Percentiles rank a stretch among this genome's conserved stretches.
Conservation (phyloP, 2,888 invertebrate species). For the Chrysodeixis includens region DNA sequence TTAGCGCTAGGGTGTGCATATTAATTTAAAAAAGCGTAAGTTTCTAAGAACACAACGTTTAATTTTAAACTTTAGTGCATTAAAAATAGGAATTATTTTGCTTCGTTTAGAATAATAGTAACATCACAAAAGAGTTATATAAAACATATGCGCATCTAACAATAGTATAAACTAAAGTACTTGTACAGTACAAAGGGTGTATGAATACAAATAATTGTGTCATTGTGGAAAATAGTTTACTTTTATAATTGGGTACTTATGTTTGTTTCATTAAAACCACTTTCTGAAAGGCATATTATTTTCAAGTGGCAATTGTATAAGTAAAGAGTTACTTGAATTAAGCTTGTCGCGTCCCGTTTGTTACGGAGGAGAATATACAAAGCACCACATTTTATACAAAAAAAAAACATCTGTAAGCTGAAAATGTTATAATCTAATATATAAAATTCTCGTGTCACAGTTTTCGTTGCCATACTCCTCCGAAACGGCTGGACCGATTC, state of each 20-base stretch:
- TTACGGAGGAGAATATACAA: neutral
- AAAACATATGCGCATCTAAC: constrained; percentile 78
- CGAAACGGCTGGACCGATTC: too few species aligned
- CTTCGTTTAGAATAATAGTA: constrained; percentile 17
- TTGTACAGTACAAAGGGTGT: constrained; percentile 58
- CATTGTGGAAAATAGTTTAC: constrained; percentile 66
- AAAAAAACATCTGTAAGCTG: too few species aligned
- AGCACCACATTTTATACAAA: too few species aligned
- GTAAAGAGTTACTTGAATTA: constrained; percentile 35
- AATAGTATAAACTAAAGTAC: constrained; percentile 69
- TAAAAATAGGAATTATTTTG: neutral
- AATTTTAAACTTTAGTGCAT: neutral
- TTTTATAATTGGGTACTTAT: constrained; percentile 65
- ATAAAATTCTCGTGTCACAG: too few species aligned
- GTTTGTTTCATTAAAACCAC: constrained; percentile 61
- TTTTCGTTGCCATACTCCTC: too few species aligned
- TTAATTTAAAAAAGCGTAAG: neutral
- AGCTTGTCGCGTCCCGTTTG: constrained; percentile 30
- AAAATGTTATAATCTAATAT: too few species aligned
- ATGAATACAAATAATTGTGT: constrained; percentile 69
- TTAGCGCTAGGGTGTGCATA: constrained; percentile 10
- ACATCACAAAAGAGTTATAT: constrained; percentile 55
- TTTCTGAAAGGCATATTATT: constrained; percentile 50
- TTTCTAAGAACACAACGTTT: neutral
- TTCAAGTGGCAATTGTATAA: constrained; percentile 44